Percentiles rank a stretch among this genome's conserved stretches.
These are phyloP conservation scores for Oxyteleia sp. DNA, from an alignment of 2,888 invertebrate genomes.

Conservation along the genomic window DNA sequence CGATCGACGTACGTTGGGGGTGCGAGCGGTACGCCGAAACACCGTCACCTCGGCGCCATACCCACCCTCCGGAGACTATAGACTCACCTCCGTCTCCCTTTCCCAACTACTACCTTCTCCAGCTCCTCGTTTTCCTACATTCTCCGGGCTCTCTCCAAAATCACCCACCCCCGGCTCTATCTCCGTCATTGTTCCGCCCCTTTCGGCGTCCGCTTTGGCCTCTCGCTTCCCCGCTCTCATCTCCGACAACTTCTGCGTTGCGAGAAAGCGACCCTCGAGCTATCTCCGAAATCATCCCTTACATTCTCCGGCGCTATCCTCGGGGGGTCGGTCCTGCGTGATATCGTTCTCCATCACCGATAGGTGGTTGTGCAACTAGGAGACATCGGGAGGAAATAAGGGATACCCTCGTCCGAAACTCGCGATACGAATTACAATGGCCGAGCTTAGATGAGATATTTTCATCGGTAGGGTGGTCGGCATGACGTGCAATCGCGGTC, in stretches of 20 bases:
- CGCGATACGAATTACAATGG: constrained; percentile 84
- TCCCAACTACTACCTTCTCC: constrained; percentile 77
- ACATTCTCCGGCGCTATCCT: constrained; percentile 84
- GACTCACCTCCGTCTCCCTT: constrained; percentile 86
- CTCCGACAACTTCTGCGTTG: constrained; percentile 85
- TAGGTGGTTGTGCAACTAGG: too few relatives aligned
- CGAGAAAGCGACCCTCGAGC: constrained; percentile 85
- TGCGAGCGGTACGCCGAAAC: constrained; percentile 78
- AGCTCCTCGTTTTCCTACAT: constrained; percentile 80
- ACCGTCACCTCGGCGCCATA: constrained; percentile 88
- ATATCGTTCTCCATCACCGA: too few relatives aligned
- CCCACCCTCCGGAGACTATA: constrained; percentile 87
- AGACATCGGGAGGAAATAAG: too few relatives aligned
- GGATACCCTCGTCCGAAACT: too few relatives aligned
- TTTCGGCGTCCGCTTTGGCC: constrained; percentile 53
- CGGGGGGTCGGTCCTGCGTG: constrained; percentile 76
- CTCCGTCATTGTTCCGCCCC: constrained; percentile 75
- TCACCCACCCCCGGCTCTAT: constrained; percentile 69
- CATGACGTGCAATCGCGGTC: not conserved
- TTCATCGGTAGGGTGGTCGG: constrained; percentile 11
- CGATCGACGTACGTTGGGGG: constrained; percentile 59
- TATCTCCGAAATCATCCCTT: constrained; percentile 88
- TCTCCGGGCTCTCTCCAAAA: constrained; percentile 75
- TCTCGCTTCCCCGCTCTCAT: constrained; percentile 71
- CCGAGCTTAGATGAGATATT: constrained; percentile 46